Conservation (phyloP, 2,888 invertebrate genomes). For the Tryphoninae sp. region DNA sequence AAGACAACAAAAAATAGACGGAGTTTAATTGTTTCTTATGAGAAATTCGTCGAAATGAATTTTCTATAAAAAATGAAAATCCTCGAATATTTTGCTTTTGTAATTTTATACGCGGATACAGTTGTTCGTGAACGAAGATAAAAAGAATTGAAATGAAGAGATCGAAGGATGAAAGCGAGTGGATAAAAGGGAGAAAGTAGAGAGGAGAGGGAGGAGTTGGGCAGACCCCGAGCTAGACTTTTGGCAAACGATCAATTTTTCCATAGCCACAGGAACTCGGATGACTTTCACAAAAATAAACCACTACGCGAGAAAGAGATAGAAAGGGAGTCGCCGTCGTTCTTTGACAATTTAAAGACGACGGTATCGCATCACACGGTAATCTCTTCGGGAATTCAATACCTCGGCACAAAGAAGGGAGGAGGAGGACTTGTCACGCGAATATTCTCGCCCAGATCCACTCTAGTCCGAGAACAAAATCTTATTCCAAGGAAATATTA, state of each 20-base stretch:
- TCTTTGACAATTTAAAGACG: conserved; percentile 29
- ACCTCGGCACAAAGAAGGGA: background rate
- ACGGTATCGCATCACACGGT: conserved; percentile 23
- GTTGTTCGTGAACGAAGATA: background rate
- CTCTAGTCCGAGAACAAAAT: no score
- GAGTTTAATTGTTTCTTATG: no score
- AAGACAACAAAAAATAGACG: background rate
- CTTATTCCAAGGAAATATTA: no score
- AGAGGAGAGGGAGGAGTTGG: background rate
- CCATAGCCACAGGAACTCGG: background rate
- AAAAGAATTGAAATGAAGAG: background rate
- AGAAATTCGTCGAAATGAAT: no score
- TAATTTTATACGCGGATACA: background rate
- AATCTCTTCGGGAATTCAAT: background rate
- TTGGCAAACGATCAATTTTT: conserved; percentile 50
- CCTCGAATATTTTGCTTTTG: no score
- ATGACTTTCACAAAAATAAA: conserved; percentile 49
- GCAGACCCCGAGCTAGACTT: conserved; percentile 34
- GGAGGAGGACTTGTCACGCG: no score
- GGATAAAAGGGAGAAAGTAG: conserved; percentile 22
- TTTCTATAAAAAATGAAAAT: no score
- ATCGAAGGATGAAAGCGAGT: background rate
- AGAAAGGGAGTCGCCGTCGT: conserved; percentile 7
- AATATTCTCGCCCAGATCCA: no score
- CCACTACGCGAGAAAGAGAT: background rate